These are phyloP conservation scores for Blera fallax DNA, from an alignment of 2,888 invertebrate species.

Conservation along the genomic window DNA sequence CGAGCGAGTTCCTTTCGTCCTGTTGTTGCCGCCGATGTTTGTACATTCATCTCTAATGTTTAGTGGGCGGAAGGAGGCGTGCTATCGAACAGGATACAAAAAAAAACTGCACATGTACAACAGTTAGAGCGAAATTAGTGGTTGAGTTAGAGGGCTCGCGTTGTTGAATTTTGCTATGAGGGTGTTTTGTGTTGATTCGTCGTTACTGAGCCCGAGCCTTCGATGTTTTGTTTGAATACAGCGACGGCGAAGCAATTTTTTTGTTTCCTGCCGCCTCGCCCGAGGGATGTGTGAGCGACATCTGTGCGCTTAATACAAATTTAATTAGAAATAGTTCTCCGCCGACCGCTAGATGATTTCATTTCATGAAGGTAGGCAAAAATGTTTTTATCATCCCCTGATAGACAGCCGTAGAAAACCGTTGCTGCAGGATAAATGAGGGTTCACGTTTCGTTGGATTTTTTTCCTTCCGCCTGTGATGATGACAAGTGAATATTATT, in stretches of 20 bases:
- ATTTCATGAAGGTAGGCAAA: conserved; percentile 42
- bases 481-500: conserved; percentile 67
- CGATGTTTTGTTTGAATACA: conserved; percentile 39
- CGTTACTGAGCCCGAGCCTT: conserved; percentile 16
- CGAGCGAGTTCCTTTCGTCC: conserved; percentile 49
- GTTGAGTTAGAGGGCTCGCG: conserved; percentile 58
- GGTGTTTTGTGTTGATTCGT: conserved; percentile 55
- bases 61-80: conserved; percentile 48
- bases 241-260: neutral
- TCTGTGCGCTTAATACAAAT: conserved; percentile 77
- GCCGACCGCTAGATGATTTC: conserved; percentile 59
- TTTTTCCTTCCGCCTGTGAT: conserved; percentile 19
- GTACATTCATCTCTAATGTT: conserved; percentile 58
- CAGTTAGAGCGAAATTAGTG: conserved; percentile 59
- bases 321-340: conserved; percentile 76
- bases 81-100: neutral
- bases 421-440: conserved; percentile 53
- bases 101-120: conserved; percentile 42
- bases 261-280: conserved; percentile 30
- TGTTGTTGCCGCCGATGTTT: conserved; percentile 61
- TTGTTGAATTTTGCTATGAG: conserved; percentile 17
- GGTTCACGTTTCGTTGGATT: conserved; percentile 57
- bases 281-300: conserved; percentile 75
- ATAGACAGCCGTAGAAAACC: conserved; percentile 12
- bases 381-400: conserved; percentile 46